Evolutionary conservation across 1,140 invertebrate species (phyloP).

Genomic region (Phocides pigmalion): DNA sequence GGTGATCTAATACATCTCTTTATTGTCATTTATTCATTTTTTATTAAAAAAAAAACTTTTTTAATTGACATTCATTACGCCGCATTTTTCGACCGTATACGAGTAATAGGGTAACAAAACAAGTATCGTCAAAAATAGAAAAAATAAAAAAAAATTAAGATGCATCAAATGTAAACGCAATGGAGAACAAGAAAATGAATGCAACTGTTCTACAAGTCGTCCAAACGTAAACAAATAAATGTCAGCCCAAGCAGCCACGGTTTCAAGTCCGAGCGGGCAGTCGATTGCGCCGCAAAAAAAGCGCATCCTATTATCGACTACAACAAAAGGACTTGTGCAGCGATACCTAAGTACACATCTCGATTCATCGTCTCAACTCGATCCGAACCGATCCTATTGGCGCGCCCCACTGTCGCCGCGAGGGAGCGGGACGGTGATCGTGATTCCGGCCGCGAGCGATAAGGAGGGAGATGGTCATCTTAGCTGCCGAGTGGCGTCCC

Average conservation of each 20-base stretch:
- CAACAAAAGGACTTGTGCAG: slow-evolving; percentile 82
- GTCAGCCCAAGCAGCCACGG: slow-evolving; percentile 40
- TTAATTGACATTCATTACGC: too few relatives aligned
- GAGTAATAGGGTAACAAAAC: not conserved
- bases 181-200: slow-evolving; percentile 18
- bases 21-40: slow-evolving; percentile 28
- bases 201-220: slow-evolving; percentile 31
- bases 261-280: slow-evolving; percentile 55
- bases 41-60: not conserved
- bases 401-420: slow-evolving; percentile 80
- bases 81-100: too few relatives aligned
- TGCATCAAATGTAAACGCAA: slow-evolving; percentile 1
- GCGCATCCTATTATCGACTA: slow-evolving; percentile 83
- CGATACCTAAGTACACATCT: slow-evolving; percentile 83
- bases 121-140: not conserved
- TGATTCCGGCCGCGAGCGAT: slow-evolving; percentile 46
- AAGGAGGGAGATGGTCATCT: slow-evolving; percentile 77
- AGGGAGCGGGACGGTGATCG: slow-evolving; percentile 58
- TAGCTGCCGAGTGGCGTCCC: slow-evolving; percentile 78
- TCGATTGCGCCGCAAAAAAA: slow-evolving; percentile 79
- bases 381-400: slow-evolving; percentile 81
- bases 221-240: slow-evolving; percentile 62
- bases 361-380: slow-evolving; percentile 82
- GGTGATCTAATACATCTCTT: slow-evolving; percentile 46
- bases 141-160: slow-evolving; percentile 20